Conservation (phyloP, 2,888 invertebrate species). For the Physocephala rufipes region DNA sequence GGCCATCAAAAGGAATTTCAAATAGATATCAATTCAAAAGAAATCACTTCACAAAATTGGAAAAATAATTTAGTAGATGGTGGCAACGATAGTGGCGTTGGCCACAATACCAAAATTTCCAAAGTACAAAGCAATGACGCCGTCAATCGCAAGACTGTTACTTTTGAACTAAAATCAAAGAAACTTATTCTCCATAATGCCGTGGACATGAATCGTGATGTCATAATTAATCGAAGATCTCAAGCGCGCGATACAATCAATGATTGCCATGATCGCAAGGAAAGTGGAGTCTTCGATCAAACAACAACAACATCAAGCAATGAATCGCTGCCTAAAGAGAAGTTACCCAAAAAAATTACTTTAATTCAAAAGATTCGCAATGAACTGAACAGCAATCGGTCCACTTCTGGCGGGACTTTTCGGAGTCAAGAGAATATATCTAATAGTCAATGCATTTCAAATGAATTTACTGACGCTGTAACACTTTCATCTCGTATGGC, state of each 20-base stretch:
- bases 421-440: constrained; percentile 55
- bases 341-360: constrained; percentile 49
- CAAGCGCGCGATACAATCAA: constrained; percentile 61
- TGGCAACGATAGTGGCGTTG: constrained; percentile 44
- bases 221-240: constrained; percentile 55
- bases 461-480: constrained; percentile 55
- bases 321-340: constrained; percentile 52
- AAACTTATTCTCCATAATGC: constrained; percentile 38
- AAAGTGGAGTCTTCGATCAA: too few relatives aligned
- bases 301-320: constrained; percentile 44
- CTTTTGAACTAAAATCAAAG: constrained; percentile 59
- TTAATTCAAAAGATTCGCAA: constrained; percentile 59
- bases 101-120: too few relatives aligned
- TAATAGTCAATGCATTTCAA: constrained; percentile 57
- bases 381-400: constrained; percentile 56
- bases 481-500: constrained; percentile 37
- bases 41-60: too few relatives aligned
- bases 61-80: neutral
- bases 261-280: constrained; percentile 47
- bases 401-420: constrained; percentile 51
- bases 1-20: neutral
- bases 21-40: too few relatives aligned
- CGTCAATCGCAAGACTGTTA: constrained; percentile 64
- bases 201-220: constrained; percentile 36
- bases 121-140: constrained; percentile 47